Evolutionary conservation across 2,888 invertebrate genomes (phyloP).

Genomic region (Molanna angustata): DNA sequence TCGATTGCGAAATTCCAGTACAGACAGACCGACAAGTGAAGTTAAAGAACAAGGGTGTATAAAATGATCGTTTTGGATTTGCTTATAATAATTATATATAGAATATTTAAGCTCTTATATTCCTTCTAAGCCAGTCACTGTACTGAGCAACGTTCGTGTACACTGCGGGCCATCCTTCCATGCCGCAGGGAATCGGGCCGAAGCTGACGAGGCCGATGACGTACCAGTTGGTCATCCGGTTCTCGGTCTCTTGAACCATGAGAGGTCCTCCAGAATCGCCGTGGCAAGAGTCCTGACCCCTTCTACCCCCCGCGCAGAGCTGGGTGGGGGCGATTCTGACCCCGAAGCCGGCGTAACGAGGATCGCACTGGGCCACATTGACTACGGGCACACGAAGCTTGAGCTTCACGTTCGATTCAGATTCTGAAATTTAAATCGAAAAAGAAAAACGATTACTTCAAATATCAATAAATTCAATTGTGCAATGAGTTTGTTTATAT

Average conservation of each 20-base stretch:
- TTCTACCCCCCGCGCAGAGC: constrained; percentile 60
- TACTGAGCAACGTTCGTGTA: constrained; percentile 60
- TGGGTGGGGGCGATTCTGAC: constrained; percentile 11
- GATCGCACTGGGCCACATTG: constrained; percentile 47
- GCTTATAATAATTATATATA: no score
- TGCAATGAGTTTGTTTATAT: no score
- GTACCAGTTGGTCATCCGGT: constrained; percentile 44
- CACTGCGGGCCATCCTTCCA: constrained; percentile 58
- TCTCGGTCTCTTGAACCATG: constrained; percentile 44
- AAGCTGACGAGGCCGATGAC: constrained; percentile 61
- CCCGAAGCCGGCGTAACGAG: constrained; percentile 45
- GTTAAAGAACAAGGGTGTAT: no score
- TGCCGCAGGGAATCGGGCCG: constrained; percentile 61
- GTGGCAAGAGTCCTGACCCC: constrained; percentile 57
- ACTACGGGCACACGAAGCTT: constrained; percentile 46
- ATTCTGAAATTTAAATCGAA: constrained; percentile 37
- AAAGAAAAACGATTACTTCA: no score
- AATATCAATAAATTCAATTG: no score
- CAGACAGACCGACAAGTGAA: no score
- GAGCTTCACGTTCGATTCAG: constrained; percentile 52
- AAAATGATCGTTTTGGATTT: no score
- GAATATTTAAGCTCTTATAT: constrained; percentile 38
- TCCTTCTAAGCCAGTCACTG: constrained; percentile 56
- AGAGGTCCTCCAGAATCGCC: constrained; percentile 67
- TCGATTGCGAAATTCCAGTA: no score